Evolutionary conservation across 2,888 invertebrate species (phyloP).

Genomic region (Patella caerulea): DNA sequence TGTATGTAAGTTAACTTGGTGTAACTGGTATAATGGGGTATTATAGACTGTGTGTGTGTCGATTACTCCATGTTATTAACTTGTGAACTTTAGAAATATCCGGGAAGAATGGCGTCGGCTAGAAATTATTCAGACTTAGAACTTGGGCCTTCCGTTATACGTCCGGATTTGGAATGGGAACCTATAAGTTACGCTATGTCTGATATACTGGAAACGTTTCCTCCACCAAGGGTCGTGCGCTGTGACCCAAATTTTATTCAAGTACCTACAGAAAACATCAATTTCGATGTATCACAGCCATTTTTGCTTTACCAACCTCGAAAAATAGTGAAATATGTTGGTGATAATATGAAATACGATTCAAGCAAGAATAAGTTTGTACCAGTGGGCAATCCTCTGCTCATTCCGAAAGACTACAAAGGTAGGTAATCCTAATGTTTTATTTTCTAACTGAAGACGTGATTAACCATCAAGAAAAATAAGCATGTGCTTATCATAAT

Average conservation of each 20-base stretch:
- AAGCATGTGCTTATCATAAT: too few species aligned
- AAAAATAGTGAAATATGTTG: background rate
- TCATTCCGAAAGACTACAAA: constrained; percentile 1
- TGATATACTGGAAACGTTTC: background rate
- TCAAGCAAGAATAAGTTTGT: background rate
- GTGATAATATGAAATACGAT: background rate
- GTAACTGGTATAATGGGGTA: too few species aligned
- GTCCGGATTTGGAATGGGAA: background rate
- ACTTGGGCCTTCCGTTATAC: background rate
- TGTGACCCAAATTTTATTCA: background rate
- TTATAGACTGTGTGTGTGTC: too few species aligned
- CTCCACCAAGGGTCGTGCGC: background rate
- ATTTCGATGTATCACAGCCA: background rate
- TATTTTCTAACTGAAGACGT: too few species aligned
- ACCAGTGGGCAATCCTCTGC: background rate
- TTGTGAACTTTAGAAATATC: too few species aligned
- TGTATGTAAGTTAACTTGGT: too few species aligned
- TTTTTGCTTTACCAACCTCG: background rate
- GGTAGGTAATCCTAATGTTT: background rate
- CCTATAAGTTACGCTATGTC: background rate
- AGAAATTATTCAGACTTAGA: background rate
- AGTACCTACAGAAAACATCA: background rate
- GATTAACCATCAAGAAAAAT: too few species aligned
- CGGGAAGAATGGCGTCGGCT: background rate
- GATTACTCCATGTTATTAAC: too few species aligned